These are phyloP conservation scores for Pantala flavescens DNA, from an alignment of 1,140 invertebrate species.

Conservation along the genomic window DNA sequence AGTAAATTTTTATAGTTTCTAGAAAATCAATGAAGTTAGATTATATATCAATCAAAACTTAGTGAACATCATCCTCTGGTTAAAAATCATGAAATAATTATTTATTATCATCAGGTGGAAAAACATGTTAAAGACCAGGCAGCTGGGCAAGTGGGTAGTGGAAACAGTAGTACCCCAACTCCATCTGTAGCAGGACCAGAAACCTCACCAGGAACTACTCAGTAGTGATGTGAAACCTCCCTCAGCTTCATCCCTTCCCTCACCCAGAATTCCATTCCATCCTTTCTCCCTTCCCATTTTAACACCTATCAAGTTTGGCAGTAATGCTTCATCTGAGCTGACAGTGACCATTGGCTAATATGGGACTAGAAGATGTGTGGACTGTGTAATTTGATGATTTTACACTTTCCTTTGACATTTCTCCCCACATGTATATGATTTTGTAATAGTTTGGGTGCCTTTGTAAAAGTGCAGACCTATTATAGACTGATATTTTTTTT, in stretches of 20 bases:
- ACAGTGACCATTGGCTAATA: not conserved
- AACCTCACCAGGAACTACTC: not conserved
- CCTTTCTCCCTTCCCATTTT: not conserved
- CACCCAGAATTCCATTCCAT: not conserved
- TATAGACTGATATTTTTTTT: slow-evolving; percentile 11
- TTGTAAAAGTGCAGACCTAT: slow-evolving; percentile 6
- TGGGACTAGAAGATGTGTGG: slow-evolving; percentile 3
- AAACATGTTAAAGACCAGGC: not conserved
- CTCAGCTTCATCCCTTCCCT: not conserved
- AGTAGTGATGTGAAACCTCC: not conserved
- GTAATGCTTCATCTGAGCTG: not conserved
- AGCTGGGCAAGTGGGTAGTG: not conserved
- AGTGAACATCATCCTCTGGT: no score
- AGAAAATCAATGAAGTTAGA: no score
- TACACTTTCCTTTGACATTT: not conserved
- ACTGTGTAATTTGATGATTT: slow-evolving; percentile 10
- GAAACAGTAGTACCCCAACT: not conserved
- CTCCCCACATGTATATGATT: not conserved
- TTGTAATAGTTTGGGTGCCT: slow-evolving; percentile 9
- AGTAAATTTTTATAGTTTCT: no score
- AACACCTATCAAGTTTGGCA: not conserved
- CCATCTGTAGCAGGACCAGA: not conserved
- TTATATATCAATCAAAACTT: no score
- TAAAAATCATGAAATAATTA: no score
- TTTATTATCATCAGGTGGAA: not conserved